Conservation (phyloP, 2,888 invertebrate genomes). For the Linyphia triangularis region DNA sequence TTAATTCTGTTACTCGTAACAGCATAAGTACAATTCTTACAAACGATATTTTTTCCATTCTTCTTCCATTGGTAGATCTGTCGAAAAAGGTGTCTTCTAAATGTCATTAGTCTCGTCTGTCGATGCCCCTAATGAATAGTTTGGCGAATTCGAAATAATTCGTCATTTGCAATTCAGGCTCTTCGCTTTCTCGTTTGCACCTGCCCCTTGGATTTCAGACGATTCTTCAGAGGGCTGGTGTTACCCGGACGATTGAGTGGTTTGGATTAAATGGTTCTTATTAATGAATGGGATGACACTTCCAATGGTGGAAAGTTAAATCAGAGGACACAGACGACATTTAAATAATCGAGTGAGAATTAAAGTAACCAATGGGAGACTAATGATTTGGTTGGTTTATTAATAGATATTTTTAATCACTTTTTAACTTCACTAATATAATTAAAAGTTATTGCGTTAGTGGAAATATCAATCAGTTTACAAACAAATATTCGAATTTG, state of each 20-base stretch:
- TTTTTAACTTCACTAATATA: no score
- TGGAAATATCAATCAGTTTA: no score
- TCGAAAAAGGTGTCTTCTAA: slow-evolving; percentile 39
- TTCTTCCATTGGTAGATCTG: background rate
- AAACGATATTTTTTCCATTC: background rate
- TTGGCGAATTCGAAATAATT: slow-evolving; percentile 56
- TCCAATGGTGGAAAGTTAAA: background rate
- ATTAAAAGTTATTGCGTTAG: no score
- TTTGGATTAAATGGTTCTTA: slow-evolving; percentile 39
- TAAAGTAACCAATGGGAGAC: background rate
- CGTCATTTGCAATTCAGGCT: slow-evolving; percentile 68
- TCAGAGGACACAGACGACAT: slow-evolving; percentile 7
- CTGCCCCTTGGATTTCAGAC: slow-evolving; percentile 45
- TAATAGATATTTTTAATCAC: no score
- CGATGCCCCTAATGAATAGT: slow-evolving; percentile 49
- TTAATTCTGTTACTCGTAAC: slow-evolving; percentile 7
- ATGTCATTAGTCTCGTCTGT: slow-evolving; percentile 31
- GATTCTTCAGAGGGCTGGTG: slow-evolving; percentile 14
- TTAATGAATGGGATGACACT: slow-evolving; percentile 22
- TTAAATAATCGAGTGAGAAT: slow-evolving; percentile 4
- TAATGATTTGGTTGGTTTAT: no score
- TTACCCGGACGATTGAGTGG: background rate
- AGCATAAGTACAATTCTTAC: background rate
- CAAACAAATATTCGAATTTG: no score
- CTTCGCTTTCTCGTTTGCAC: slow-evolving; percentile 38